Conservation (phyloP, 1,140 invertebrate species). For the Formica selysi region DNA sequence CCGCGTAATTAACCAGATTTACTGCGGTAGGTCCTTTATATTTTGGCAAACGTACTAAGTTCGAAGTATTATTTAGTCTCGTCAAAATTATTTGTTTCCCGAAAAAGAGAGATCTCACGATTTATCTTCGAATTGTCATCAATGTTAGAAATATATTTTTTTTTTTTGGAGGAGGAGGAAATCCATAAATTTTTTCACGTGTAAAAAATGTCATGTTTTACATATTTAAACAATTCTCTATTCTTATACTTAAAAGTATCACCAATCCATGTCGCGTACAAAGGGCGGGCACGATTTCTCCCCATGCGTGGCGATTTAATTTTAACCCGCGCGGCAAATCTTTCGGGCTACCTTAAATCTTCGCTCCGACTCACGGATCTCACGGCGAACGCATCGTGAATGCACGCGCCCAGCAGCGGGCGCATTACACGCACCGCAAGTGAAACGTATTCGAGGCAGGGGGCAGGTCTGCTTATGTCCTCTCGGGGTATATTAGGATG, state of each 20-base stretch:
- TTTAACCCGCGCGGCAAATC: constrained; percentile 59
- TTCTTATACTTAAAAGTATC: too few relatives aligned
- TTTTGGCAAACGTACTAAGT: constrained; percentile 51
- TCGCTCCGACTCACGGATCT: constrained; percentile 66
- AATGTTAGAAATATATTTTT: neutral
- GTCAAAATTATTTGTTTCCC: neutral
- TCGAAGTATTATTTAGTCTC: neutral
- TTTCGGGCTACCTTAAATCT: constrained; percentile 52
- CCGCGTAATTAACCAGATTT: constrained; percentile 74
- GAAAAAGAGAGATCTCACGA: neutral
- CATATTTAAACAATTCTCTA: neutral
- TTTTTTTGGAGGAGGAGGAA: neutral
- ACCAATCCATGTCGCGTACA: neutral
- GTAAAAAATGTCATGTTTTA: neutral
- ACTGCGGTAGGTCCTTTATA: constrained; percentile 70
- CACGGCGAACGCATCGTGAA: constrained; percentile 64
- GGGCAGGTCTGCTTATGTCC: constrained; percentile 70
- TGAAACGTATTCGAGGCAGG: constrained; percentile 74
- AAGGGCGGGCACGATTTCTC: neutral
- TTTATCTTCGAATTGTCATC: neutral
- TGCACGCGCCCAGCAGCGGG: constrained; percentile 56
- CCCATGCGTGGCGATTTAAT: constrained; percentile 55
- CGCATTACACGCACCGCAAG: constrained; percentile 62
- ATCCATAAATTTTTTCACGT: neutral
- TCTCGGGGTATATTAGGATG: constrained; percentile 76